Percentiles rank a stretch among this genome's conserved stretches.
These are phyloP conservation scores for Ptiloglossa arizonensis DNA, from an alignment of 1,140 invertebrate genomes.

Conservation along the genomic window DNA sequence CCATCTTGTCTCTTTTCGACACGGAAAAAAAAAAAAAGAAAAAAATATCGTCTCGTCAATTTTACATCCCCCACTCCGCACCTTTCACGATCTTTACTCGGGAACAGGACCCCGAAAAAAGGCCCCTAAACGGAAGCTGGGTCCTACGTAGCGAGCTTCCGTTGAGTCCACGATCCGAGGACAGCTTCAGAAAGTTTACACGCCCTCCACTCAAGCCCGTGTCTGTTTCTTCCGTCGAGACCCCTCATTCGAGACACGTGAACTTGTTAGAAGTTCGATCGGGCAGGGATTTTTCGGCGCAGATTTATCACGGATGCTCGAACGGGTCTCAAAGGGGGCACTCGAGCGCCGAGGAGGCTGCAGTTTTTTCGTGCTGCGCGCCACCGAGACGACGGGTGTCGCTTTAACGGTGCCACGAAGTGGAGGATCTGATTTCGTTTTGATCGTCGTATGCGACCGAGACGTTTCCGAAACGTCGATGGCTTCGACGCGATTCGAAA, in stretches of 20 bases:
- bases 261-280: neutral
- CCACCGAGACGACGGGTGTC: neutral
- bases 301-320: neutral
- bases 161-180: neutral
- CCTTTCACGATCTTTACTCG: neutral
- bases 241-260: neutral
- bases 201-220: neutral
- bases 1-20: conserved; percentile 8
- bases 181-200: conserved; percentile 2
- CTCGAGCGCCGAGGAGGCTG: neutral
- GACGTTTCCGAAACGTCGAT: no score
- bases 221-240: neutral
- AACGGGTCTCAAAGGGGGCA: neutral
- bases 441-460: neutral
- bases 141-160: conserved; percentile 7
- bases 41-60: neutral
- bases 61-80: neutral
- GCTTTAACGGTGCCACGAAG: neutral
- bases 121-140: neutral
- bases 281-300: neutral
- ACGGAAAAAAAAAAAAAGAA: conserved; percentile 8
- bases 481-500: no score
- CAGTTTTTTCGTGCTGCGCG: neutral
- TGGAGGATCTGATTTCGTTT: neutral
- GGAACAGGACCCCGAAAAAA: no score